These are phyloP conservation scores for Hiodon alosoides DNA, from an alignment of 2,113 vertebrate species.

Conservation along the genomic window DNA sequence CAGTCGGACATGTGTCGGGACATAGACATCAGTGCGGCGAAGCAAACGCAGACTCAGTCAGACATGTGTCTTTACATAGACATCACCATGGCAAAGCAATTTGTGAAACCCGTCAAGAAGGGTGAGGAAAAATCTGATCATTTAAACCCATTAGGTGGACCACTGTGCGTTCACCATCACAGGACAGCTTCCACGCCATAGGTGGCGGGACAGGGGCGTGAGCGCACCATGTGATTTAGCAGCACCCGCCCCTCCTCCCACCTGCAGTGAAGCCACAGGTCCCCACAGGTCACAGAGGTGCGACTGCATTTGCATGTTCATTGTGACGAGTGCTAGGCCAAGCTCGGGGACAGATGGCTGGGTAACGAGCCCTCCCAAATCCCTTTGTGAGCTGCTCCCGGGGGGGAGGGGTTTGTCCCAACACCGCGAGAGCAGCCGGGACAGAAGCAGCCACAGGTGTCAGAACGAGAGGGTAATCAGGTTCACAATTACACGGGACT, in stretches of 20 bases:
- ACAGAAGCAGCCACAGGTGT: not conserved
- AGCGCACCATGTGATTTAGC: not conserved
- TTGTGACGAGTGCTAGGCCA: conserved; percentile 27
- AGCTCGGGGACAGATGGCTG: conserved; percentile 41
- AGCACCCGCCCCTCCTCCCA: not conserved
- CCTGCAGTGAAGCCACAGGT: not conserved
- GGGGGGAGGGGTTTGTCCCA: not conserved
- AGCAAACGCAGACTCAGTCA: too few species aligned
- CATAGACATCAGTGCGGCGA: too few species aligned
- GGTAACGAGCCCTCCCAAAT: conserved; percentile 26
- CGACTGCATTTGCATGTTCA: conserved; percentile 20
- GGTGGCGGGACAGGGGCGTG: not conserved
- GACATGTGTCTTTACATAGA: too few species aligned
- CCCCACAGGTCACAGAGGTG: not conserved
- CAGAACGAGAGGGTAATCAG: not conserved
- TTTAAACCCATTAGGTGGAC: too few species aligned
- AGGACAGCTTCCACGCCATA: not conserved
- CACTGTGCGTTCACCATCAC: not conserved
- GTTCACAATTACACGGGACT: too few species aligned
- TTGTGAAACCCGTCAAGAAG: too few species aligned
- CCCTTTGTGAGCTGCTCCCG: conserved; percentile 23
- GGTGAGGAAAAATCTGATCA: too few species aligned
- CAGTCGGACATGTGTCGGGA: too few species aligned
- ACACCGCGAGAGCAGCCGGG: not conserved
- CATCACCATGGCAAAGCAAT: too few species aligned